phyloP scores from a whole-genome alignment of 2,113 vertebrate species.

The Passer domesticus region DNA sequence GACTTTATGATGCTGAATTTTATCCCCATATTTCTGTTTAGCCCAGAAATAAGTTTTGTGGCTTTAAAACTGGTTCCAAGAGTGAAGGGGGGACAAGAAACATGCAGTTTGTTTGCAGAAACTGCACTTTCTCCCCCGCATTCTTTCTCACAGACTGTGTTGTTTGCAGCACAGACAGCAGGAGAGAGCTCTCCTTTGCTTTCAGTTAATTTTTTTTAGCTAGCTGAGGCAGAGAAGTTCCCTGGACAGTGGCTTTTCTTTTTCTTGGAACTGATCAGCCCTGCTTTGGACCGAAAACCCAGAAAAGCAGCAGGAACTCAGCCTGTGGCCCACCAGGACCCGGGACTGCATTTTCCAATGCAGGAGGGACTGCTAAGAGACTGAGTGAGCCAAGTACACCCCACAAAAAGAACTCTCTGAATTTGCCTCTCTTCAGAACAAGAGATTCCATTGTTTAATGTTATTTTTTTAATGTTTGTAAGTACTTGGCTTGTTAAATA shows the following conservation, averaged over 20 bases:
- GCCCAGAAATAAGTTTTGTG: background rate
- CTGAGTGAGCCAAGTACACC: rapidly evolving
- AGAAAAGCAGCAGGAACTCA: background rate
- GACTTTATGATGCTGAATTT: background rate
- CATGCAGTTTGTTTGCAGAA: rapidly evolving
- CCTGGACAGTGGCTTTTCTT: background rate
- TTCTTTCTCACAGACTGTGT: background rate
- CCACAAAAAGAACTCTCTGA: background rate
- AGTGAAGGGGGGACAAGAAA: background rate
- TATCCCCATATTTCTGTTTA: background rate
- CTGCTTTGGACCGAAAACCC: background rate
- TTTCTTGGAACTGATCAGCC: background rate
- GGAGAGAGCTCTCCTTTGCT: background rate
- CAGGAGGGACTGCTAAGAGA: background rate
- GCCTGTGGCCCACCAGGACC: background rate
- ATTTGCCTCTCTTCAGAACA: background rate
- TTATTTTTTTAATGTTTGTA: background rate
- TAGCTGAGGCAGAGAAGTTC: background rate
- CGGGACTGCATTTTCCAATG: rapidly evolving
- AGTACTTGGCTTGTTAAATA: background rate
- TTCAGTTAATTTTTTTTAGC: background rate
- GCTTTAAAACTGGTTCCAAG: background rate
- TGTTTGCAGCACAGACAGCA: background rate
- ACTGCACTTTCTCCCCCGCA: too few species aligned
- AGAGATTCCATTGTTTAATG: background rate